Conservation (phyloP, 2,888 invertebrate species). For the Temnothorax ravouxi region DNA sequence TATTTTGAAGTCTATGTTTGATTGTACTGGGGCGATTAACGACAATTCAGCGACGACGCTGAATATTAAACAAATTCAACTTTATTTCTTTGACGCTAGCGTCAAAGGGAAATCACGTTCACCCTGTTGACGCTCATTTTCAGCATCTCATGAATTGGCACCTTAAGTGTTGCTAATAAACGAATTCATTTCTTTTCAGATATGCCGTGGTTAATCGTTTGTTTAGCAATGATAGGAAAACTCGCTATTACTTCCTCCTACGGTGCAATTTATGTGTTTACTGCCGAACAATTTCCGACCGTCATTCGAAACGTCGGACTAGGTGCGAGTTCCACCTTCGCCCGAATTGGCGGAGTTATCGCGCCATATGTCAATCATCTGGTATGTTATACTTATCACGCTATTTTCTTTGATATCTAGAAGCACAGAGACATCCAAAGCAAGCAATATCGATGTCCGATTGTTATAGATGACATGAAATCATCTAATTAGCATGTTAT, state of each 20-base stretch:
- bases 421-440: neutral
- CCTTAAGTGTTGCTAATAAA: neutral
- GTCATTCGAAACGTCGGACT: conserved; percentile 90
- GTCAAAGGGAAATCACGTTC: no score
- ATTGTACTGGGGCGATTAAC: no score
- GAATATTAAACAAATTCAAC: no score
- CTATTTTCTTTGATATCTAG: neutral
- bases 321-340: conserved; percentile 89
- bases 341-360: conserved; percentile 89
- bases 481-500: neutral
- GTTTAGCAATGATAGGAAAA: conserved; percentile 91
- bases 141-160: no score
- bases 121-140: no score
- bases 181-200: conserved; percentile 82
- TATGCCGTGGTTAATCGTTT: conserved; percentile 88
- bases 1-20: no score
- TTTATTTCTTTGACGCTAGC: no score
- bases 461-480: neutral
- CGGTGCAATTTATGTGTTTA: conserved; percentile 91
- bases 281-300: conserved; percentile 92
- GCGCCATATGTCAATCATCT: conserved; percentile 89
- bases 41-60: no score
- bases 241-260: conserved; percentile 91
- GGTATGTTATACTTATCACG: conserved; percentile 81
- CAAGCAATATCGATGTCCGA: neutral